These are phyloP conservation scores for Medauroidea extradentata DNA, from an alignment of 1,140 invertebrate species.

Conservation along the genomic window DNA sequence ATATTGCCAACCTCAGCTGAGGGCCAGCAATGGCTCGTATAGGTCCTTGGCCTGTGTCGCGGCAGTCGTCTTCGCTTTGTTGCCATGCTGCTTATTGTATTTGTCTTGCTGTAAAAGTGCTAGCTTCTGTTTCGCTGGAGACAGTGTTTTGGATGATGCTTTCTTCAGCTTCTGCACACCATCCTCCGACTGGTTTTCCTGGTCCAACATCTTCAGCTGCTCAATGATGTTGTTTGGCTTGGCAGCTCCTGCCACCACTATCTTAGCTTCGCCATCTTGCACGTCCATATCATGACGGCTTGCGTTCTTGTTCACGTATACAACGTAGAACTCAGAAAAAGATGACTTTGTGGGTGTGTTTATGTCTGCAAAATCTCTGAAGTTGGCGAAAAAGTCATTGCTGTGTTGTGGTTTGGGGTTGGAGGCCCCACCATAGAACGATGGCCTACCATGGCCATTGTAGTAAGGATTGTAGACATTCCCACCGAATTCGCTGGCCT, in stretches of 20 bases:
- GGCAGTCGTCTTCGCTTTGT: constrained; percentile 33
- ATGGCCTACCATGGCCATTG: constrained; percentile 48
- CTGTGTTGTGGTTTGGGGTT: constrained; percentile 50
- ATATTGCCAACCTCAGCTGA: constrained; percentile 51
- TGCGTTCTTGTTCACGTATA: constrained; percentile 42
- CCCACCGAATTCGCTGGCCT: constrained; percentile 48
- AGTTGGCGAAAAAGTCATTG: constrained; percentile 75
- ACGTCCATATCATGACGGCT: background rate
- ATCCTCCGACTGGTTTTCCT: background rate
- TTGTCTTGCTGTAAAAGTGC: constrained; percentile 54
- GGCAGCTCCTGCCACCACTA: constrained; percentile 19
- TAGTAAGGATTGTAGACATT: constrained; percentile 24
- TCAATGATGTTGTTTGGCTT: constrained; percentile 78
- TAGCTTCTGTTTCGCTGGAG: constrained; percentile 60
- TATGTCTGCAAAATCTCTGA: constrained; percentile 83
- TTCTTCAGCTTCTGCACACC: background rate
- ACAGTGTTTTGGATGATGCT: constrained; percentile 45
- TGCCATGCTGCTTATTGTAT: constrained; percentile 47
- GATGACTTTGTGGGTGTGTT: constrained; percentile 74
- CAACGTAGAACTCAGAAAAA: constrained; percentile 75
- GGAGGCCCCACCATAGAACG: constrained; percentile 49
- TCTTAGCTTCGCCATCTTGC: background rate
- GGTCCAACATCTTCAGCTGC: constrained; percentile 64
- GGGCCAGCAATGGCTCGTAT: constrained; percentile 59
- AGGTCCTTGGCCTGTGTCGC: constrained; percentile 36